These are phyloP conservation scores for Steromphala cineraria DNA, from an alignment of 2,888 invertebrate species.

Conservation along the genomic window DNA sequence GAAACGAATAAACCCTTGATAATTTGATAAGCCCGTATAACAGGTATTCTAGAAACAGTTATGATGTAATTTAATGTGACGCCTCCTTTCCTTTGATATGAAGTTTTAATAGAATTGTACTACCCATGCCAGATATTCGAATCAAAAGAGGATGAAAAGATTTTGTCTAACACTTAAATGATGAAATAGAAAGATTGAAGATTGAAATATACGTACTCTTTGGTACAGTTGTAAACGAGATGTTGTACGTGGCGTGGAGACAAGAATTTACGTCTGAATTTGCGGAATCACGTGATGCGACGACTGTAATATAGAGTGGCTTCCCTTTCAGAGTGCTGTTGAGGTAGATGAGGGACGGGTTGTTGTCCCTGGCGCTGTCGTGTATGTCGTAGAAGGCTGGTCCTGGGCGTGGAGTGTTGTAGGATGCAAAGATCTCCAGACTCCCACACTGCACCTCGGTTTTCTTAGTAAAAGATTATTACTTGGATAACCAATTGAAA, in stretches of 20 bases:
- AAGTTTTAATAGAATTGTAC: no score
- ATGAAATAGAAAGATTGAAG: no score
- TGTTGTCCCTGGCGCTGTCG: conserved; percentile 26
- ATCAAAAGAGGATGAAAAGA: no score
- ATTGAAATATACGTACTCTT: background rate
- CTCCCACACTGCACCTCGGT: conserved; percentile 31
- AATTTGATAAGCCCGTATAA: no score
- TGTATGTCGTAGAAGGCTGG: conserved; percentile 31
- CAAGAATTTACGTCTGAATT: background rate
- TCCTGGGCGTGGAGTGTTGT: conserved; percentile 34
- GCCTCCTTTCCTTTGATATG: no score
- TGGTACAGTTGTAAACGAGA: background rate
- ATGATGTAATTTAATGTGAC: no score
- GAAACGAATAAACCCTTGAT: no score
- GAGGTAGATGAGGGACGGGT: conserved; percentile 23
- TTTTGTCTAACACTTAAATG: no score
- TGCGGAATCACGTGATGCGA: background rate
- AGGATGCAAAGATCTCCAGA: conserved; percentile 33
- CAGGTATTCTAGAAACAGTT: no score
- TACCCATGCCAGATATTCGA: no score
- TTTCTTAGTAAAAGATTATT: background rate
- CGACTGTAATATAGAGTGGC: conserved; percentile 31
- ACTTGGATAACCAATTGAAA: no score
- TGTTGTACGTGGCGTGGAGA: background rate
- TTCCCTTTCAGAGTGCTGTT: conserved; percentile 20